Base-by-base conservation (phyloP, 1,140 invertebrate genomes). In the Zaprionus kolodkinae region DNA sequence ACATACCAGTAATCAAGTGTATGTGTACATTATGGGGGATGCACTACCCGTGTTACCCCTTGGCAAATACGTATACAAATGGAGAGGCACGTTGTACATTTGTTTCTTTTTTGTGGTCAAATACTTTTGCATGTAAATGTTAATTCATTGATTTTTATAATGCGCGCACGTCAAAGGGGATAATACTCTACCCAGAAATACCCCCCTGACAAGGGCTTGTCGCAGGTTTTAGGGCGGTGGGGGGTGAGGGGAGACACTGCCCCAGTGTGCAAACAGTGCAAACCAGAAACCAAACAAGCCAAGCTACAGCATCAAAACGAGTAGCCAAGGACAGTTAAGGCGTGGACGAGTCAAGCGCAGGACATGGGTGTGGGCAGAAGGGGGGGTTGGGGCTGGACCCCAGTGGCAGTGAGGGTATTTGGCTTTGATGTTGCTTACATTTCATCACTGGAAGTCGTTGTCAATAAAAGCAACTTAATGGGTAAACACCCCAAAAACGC, bases 141-240 rank as follows among this genome's bases (percentile, higher is more conserved):
- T 88, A 88, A 89, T 88, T 89, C 85, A 88, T 88, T 88, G 85
- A 88, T 88, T 88, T 88, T 89, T 88, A 84, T 89, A 81, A 88
- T 88, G 85, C 74, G 72, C 71, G 45, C 45, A 50, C 17, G 45
- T 25, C 45, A 50, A 80, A 78, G 67, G 80, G 81, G 78, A 83
- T 78, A 75, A 72, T 64, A 21, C 43, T 3, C 45, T 30, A 30
- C 27, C 27, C 27, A 30, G 1, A 30, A 30, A 21, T 17, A 15
- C 6, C n/a, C n/a, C 40, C 6, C 7, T 35, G 40, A 15, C 40
- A 3, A 43, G 7, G 30, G 13, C 63, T 30, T 56, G 62, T 66
- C 61, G 73, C 69, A 61, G 60, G 61, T 71, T 52, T 76, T 76
- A 52, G 27, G 27, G 3, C 1, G 27, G 1, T 30, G 27, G 27